Base-by-base conservation (phyloP, 2,888 invertebrate genomes). In the Andrena fulva region DNA sequence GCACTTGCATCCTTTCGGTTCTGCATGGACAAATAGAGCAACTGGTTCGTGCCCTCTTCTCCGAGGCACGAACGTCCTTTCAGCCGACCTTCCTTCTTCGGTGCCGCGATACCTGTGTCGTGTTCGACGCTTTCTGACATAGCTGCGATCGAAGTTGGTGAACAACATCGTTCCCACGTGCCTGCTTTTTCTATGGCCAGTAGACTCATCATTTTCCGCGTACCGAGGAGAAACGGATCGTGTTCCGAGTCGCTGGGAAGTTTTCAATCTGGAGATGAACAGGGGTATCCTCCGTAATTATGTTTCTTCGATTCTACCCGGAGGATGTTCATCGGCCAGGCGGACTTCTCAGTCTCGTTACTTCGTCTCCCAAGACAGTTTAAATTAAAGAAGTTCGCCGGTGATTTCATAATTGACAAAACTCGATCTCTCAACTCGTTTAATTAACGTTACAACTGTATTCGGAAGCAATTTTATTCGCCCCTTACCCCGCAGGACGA, bases 21-120 rank as follows among this genome's bases (percentile, higher is more conserved):
- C 64, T 27, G 4, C 62, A 54, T 20, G 68, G 62, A 72, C 74
- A 77, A 85, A 81, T 75, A 72, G 70, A 85, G 62, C 60, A 52
- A 52, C 74, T 52, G 60, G 54, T 20, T 50, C 64, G 33, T 27
- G 27, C 31, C 70, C 56, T 52, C 69, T 69, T 72, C 66, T 63
- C 31, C 50, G 24, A 56, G 60, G 29, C 77, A 81, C 66, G 68
- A 75, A 75, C 77, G 79, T 75, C 79, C 85, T 85, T 84, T 80
- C 69, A 8, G 27, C 2, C 72, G 77, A 69, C 81, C 85, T 76
- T 82, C 63, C 67, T 60, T 70, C 66, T 2, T 48, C 63, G 42
- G 10, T 50, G 48, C 48, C 68, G 31, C 42, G 66, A 27, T 64
- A 24, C 56, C 10, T 16, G 2, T 64, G 63, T 10, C 64, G 42